phyloP scores from a whole-genome alignment of 2,113 vertebrate genomes.

The Fregetta grallaria region DNA sequence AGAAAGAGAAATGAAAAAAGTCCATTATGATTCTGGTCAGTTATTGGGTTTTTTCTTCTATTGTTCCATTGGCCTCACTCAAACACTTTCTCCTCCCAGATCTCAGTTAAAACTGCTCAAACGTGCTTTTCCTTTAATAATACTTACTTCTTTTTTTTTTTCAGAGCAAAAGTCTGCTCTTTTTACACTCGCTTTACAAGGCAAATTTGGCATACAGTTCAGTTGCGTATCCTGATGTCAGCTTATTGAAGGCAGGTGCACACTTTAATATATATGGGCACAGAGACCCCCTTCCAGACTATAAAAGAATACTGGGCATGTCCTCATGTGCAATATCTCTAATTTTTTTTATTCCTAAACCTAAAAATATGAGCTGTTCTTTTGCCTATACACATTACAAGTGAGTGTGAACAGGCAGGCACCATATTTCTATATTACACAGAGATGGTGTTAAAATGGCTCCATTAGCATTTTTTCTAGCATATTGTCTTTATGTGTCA shows the following conservation, averaged over 20 bases:
- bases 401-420: slow-evolving; percentile 23
- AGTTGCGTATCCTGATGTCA: slow-evolving; percentile 53
- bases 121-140: slow-evolving; percentile 7
- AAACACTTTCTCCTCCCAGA: slow-evolving; percentile 41
- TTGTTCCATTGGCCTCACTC: slow-evolving; percentile 11
- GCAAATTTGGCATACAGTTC: slow-evolving; percentile 65
- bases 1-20: background rate
- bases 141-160: background rate
- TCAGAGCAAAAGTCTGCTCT: slow-evolving; percentile 49
- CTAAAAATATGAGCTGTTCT: slow-evolving; percentile 51
- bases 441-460: slow-evolving; percentile 23
- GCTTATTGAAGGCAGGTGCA: slow-evolving; percentile 79
- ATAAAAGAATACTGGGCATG: slow-evolving; percentile 70
- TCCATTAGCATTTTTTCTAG: background rate
- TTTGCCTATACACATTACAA: slow-evolving; percentile 37
- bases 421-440: background rate
- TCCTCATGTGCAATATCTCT: slow-evolving; percentile 61
- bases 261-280: slow-evolving; percentile 68
- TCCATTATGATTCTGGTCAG: background rate
- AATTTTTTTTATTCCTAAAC: slow-evolving; percentile 56
- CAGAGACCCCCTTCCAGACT: slow-evolving; percentile 67
- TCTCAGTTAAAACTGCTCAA: slow-evolving; percentile 22
- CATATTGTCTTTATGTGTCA: background rate
- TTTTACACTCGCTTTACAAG: slow-evolving; percentile 71
- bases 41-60: background rate